phyloP scores from a whole-genome alignment of 2,888 invertebrate species.

The Heliconius cydno region DNA sequence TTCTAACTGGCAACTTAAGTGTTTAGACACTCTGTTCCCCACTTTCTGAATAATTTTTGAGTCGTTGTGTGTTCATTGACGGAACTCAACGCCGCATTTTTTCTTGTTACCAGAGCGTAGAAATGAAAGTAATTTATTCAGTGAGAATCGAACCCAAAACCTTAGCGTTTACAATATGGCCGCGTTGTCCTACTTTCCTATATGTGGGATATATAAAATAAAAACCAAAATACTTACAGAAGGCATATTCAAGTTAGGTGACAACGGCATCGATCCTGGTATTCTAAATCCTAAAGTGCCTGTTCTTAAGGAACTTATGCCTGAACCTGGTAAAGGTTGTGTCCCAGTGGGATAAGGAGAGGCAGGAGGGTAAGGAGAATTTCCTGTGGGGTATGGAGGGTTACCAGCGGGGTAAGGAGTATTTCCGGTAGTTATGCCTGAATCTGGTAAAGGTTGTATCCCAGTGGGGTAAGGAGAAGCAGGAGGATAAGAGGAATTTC shows the following conservation, averaged over 20 bases:
- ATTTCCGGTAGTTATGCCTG: conserved; percentile 2
- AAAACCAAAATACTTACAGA: conserved; percentile 39
- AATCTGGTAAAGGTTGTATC: conserved; percentile 38
- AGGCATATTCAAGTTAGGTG: conserved; percentile 12
- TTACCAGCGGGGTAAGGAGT: background rate
- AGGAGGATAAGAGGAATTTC: conserved; percentile 2
- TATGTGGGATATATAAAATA: background rate
- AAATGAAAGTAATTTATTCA: background rate
- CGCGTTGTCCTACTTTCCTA: background rate
- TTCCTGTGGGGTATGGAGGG: conserved; percentile 20
- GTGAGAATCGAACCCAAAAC: too few relatives aligned
- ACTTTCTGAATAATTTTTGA: background rate
- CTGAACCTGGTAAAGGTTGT: conserved; percentile 33
- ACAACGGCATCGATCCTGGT: conserved; percentile 47
- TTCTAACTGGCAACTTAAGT: background rate
- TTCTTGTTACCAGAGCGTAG: background rate
- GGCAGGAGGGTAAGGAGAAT: background rate
- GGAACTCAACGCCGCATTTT: background rate
- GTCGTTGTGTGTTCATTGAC: background rate
- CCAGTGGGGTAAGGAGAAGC: background rate
- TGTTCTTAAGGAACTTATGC: conserved; percentile 51
- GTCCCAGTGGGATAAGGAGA: conserved; percentile 2
- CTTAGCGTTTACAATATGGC: background rate
- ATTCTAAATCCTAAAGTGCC: conserved; percentile 58
- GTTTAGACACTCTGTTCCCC: background rate